Evolutionary conservation across 1,140 invertebrate genomes (phyloP).

Genomic region (Drosophila oshimai): DNA sequence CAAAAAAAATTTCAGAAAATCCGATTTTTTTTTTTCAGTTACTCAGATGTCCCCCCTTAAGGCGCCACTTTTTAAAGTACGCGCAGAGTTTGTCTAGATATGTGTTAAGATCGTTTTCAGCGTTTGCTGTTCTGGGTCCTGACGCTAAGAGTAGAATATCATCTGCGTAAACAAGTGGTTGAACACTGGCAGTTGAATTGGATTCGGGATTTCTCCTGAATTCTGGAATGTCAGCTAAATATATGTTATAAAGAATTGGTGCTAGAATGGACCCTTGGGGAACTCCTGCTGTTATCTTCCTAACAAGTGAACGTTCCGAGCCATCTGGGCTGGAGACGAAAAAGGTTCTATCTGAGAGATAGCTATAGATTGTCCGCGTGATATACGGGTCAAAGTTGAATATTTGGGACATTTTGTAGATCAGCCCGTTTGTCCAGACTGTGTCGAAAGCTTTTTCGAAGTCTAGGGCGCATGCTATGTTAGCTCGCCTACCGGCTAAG

Average conservation of each 20-base stretch:
- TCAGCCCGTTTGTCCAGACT: conserved; percentile 3
- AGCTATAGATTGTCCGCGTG: neutral
- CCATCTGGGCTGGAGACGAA: neutral
- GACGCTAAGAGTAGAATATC: neutral
- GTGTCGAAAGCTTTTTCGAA: conserved; percentile 19
- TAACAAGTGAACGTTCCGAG: neutral
- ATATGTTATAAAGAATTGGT: neutral
- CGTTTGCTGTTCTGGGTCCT: neutral
- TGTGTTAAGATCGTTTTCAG: neutral
- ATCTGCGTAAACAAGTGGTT: conserved; percentile 5
- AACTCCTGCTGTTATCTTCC: neutral
- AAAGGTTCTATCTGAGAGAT: too few relatives aligned
- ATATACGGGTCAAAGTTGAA: neutral
- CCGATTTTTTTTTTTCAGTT: too few relatives aligned
- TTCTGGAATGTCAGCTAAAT: neutral
- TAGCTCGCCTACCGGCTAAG: too few relatives aligned
- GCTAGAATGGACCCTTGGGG: neutral
- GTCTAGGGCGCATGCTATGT: conserved; percentile 2
- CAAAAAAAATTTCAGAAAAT: too few relatives aligned
- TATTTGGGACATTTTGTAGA: conserved; percentile 2
- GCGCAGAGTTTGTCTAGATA: neutral
- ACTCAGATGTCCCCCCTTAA: too few relatives aligned
- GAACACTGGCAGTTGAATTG: neutral
- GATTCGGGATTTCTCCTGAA: neutral
- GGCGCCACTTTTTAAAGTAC: neutral